A percentile compares a stretch with the other conserved stretches of the same genome.
These are phyloP conservation scores for Phaethornis superciliosus DNA, from an alignment of 2,113 vertebrate genomes.

Conservation along the genomic window DNA sequence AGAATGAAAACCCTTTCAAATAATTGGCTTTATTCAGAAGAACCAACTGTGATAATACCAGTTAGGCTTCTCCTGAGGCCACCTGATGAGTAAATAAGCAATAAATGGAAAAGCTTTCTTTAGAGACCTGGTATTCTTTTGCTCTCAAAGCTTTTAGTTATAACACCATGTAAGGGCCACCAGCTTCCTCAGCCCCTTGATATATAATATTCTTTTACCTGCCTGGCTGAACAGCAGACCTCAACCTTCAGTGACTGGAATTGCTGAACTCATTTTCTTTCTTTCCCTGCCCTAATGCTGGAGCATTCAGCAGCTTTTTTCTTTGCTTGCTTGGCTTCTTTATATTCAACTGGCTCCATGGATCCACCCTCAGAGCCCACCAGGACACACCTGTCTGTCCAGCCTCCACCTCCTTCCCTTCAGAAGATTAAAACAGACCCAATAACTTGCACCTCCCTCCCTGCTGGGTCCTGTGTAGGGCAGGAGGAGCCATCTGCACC, in stretches of 20 bases:
- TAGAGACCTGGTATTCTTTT: background rate
- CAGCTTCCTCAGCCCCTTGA: background rate
- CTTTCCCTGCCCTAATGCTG: background rate
- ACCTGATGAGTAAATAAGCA: background rate
- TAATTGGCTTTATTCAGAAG: background rate
- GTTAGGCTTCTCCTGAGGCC: background rate
- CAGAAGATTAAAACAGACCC: slow-evolving; percentile 46
- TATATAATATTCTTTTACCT: background rate
- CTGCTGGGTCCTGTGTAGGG: slow-evolving; percentile 47
- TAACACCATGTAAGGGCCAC: background rate
- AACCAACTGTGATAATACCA: background rate
- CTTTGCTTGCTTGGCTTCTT: slow-evolving; percentile 29
- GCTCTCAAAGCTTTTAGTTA: background rate
- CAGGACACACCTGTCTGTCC: slow-evolving; percentile 2
- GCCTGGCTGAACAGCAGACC: background rate
- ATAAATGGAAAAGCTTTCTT: background rate
- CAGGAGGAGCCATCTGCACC: slow-evolving; percentile 3
- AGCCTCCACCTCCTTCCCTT: slow-evolving; percentile 67
- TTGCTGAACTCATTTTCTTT: background rate
- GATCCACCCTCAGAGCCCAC: slow-evolving; percentile 54
- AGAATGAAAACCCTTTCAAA: background rate
- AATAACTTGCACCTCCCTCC: slow-evolving; percentile 34
- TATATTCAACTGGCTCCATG: slow-evolving; percentile 26
- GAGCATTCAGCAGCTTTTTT: background rate
- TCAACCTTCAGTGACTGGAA: background rate